Conservation (phyloP, 2,888 invertebrate genomes). For the Norana najaformis region DNA sequence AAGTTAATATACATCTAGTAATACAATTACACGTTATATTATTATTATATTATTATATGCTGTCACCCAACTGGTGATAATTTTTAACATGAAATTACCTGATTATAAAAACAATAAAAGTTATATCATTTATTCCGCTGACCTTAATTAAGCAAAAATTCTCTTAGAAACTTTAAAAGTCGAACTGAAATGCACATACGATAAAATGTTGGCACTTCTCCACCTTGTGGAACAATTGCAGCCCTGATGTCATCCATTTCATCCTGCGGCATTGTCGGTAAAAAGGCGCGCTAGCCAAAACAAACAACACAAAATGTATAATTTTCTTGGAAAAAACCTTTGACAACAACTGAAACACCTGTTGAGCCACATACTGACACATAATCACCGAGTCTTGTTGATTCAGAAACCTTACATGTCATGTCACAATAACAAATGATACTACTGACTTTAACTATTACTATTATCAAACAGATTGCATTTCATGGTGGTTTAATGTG, state of each 20-base stretch:
- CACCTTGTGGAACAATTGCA: constrained; percentile 39
- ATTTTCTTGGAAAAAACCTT: not conserved
- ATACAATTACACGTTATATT: no score
- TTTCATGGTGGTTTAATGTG: not conserved
- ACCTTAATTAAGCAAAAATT: constrained; percentile 24
- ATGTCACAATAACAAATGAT: not conserved
- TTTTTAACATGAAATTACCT: no score
- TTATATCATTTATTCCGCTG: not conserved
- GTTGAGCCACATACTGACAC: not conserved
- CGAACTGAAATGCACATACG: constrained; percentile 32
- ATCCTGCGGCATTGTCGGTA: constrained; percentile 57
- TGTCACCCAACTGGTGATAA: no score
- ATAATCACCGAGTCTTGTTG: not conserved
- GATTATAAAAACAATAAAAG: not conserved
- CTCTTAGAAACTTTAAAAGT: not conserved
- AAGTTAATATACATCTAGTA: not conserved
- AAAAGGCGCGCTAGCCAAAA: constrained; percentile 37
- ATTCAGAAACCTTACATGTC: not conserved
- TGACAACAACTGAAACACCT: not conserved
- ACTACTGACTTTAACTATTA: not conserved
- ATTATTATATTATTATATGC: no score
- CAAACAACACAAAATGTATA: not conserved
- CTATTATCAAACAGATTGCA: not conserved
- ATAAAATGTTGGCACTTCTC: constrained; percentile 31
- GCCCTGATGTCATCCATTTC: constrained; percentile 47